Evolutionary conservation across 2,888 invertebrate genomes (phyloP).

Genomic region (Drosophila prolongata): DNA sequence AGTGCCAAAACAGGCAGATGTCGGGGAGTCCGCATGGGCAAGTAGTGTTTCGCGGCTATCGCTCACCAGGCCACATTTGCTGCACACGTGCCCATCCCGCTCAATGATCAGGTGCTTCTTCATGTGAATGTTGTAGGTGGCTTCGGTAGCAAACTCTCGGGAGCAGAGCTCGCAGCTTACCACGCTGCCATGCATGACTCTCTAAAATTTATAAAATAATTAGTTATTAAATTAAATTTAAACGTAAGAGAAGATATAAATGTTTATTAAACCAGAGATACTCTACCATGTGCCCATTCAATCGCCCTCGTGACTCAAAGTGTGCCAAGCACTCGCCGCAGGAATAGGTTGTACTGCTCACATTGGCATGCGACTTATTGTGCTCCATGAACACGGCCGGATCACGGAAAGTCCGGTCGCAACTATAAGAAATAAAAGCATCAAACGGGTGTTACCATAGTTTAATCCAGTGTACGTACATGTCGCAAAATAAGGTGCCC

Average conservation of each 20-base stretch:
- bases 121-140: slow-evolving; percentile 70
- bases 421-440: slow-evolving; percentile 59
- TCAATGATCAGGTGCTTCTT: slow-evolving; percentile 75
- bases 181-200: slow-evolving; percentile 52
- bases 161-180: slow-evolving; percentile 75
- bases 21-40: slow-evolving; percentile 36
- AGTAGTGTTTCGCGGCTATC: slow-evolving; percentile 52
- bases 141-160: slow-evolving; percentile 70
- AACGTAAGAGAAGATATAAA: too few relatives aligned
- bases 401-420: slow-evolving; percentile 77
- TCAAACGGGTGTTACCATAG: too few relatives aligned
- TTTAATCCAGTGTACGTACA: slow-evolving; percentile 68
- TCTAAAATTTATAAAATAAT: slow-evolving; percentile 27
- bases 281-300: slow-evolving; percentile 73
- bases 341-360: slow-evolving; percentile 55
- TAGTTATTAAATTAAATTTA: background rate
- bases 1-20: slow-evolving; percentile 45
- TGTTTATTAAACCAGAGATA: background rate
- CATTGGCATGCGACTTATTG: slow-evolving; percentile 65
- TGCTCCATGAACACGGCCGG: slow-evolving; percentile 61
- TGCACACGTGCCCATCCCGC: slow-evolving; percentile 69
- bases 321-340: slow-evolving; percentile 48
- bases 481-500: slow-evolving; percentile 60
- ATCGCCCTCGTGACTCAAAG: slow-evolving; percentile 65
- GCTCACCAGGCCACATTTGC: slow-evolving; percentile 75